Conservation (phyloP, 2,888 invertebrate species). For the Myopa testacea region DNA sequence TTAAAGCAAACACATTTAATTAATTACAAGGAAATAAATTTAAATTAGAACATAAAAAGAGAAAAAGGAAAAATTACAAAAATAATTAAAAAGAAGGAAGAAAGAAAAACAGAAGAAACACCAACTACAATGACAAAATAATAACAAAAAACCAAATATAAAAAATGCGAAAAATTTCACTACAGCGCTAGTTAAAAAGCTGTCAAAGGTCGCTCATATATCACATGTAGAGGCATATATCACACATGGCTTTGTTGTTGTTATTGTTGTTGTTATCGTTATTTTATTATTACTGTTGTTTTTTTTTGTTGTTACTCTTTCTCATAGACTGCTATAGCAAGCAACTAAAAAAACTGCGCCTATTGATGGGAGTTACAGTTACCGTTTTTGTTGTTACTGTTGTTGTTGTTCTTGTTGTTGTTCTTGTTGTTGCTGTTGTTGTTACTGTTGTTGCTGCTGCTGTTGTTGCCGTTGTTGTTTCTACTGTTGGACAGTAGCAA, state of each 20-base stretch:
- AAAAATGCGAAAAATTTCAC: conserved; percentile 19
- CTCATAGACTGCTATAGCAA: neutral
- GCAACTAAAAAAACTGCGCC: no score
- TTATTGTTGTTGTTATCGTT: neutral
- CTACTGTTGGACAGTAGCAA: conserved; percentile 17
- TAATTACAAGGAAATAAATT: no score
- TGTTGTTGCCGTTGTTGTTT: conserved; percentile 2
- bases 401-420: neutral
- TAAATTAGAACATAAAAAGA: no score
- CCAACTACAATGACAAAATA: no score
- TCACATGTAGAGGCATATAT: conserved; percentile 45
- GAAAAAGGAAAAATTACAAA: no score
- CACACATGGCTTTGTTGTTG: conserved; percentile 1
- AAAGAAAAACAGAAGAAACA: no score
- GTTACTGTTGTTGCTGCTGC: neutral
- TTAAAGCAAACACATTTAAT: no score
- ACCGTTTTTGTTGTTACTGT: neutral
- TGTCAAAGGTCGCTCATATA: conserved; percentile 52
- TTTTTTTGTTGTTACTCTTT: neutral
- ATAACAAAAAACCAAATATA: conserved; percentile 15
- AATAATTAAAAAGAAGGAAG: no score
- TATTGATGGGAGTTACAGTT: no score
- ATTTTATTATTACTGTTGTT: neutral
- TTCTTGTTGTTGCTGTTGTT: neutral
- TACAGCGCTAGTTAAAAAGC: conserved; percentile 45